Evolutionary conservation across 64 coral and sea anemone genomes (phyloP).

Genomic region (Platygyra sinensis): DNA sequence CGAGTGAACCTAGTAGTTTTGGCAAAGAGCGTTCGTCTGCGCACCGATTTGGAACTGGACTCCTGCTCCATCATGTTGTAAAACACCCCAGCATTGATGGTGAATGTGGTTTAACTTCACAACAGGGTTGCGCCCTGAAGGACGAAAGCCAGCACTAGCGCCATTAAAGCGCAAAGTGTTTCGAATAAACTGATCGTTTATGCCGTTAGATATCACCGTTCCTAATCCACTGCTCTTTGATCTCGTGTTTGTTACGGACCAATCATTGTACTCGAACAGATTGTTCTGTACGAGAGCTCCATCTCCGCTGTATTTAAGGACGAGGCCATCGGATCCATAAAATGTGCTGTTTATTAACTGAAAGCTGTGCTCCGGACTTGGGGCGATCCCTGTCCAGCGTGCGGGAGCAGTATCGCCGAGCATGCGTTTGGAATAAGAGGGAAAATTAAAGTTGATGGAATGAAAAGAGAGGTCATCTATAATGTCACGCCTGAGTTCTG

Average conservation of each 20-base stretch:
- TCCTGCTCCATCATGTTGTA: constrained; percentile 71
- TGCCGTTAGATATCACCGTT: constrained; percentile 61
- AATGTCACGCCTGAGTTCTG: constrained; percentile 9
- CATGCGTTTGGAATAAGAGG: constrained; percentile 70
- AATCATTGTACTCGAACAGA: constrained; percentile 82
- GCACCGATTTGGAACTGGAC: constrained; percentile 55
- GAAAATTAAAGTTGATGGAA: constrained; percentile 61
- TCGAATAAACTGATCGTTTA: constrained; percentile 50
- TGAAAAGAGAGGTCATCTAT: constrained; percentile 41
- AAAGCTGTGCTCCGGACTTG: constrained; percentile 36
- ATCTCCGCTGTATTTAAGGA: constrained; percentile 61
- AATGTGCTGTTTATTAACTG: constrained; percentile 74
- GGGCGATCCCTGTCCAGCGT: constrained; percentile 33
- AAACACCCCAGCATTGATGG: constrained; percentile 80
- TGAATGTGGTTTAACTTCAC: constrained; percentile 66
- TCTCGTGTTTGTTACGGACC: constrained; percentile 72
- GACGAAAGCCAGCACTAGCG: constrained; percentile 64
- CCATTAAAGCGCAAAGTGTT: constrained; percentile 78
- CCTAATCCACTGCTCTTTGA: constrained; percentile 60
- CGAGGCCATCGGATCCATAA: constrained; percentile 76
- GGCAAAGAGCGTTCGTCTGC: constrained; percentile 45
- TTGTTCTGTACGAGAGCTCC: constrained; percentile 74
- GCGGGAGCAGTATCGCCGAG: constrained; percentile 43
- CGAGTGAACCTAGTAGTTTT: constrained; percentile 68
- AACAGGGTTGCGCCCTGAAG: neutral